These are phyloP conservation scores for Misgurnus anguillicaudatus DNA, from an alignment of 2,113 vertebrate species.

Conservation along the genomic window DNA sequence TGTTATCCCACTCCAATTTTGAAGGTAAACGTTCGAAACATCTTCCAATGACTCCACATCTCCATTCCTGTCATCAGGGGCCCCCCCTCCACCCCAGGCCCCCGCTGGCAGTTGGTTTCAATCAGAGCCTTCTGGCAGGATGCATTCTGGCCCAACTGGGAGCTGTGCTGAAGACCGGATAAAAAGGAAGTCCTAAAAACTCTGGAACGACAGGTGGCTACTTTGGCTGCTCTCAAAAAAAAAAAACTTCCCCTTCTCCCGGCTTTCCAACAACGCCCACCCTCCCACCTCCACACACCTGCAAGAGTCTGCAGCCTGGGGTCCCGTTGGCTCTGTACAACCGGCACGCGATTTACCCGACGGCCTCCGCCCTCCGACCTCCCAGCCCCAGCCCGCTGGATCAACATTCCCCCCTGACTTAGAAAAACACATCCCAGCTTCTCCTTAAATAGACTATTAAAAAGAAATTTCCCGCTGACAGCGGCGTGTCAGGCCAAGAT, in stretches of 20 bases:
- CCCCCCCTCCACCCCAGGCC: constrained; percentile 15
- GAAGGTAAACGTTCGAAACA: constrained; percentile 12
- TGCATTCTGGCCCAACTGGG: constrained; percentile 59
- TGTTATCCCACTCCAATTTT: no score
- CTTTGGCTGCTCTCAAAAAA: constrained; percentile 50
- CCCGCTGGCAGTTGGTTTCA: constrained; percentile 67
- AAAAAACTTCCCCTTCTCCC: neutral
- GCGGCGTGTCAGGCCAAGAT: constrained; percentile 58
- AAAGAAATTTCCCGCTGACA: constrained; percentile 68
- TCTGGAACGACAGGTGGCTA: constrained; percentile 66
- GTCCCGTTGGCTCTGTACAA: constrained; percentile 40
- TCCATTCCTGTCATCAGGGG: neutral
- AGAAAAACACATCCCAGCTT: constrained; percentile 61
- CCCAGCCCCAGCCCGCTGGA: constrained; percentile 51
- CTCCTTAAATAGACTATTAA: constrained; percentile 63
- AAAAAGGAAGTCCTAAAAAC: constrained; percentile 69
- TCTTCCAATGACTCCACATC: constrained; percentile 21
- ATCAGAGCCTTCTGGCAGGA: constrained; percentile 65
- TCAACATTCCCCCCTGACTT: constrained; percentile 63
- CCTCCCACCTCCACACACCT: constrained; percentile 38
- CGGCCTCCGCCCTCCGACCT: constrained; percentile 45
- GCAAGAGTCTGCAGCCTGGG: constrained; percentile 30
- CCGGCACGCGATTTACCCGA: constrained; percentile 48
- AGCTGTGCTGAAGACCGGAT: constrained; percentile 65
- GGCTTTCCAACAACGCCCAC: constrained; percentile 4